Evolutionary conservation across 2,888 invertebrate species (phyloP), one percentile per base, ranked within the genome.

Genomic region (Anoplius nigerrimus): DNA sequence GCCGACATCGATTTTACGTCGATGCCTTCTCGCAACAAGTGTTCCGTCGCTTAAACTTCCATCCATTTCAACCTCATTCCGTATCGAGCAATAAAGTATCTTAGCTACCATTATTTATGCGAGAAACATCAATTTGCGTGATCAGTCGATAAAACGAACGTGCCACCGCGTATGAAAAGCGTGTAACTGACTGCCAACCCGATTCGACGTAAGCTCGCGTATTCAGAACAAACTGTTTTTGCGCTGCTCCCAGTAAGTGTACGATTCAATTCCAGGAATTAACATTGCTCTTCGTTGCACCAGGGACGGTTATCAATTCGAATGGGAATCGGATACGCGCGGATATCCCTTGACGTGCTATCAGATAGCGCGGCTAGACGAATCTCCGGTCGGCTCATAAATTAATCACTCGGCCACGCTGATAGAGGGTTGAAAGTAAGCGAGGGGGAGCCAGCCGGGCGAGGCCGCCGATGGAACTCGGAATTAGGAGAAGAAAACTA

Each of bases 381-480:
- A 76, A 72, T 78, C 70, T 76, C 74, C 64, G 72, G 76, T 67
- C 76, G 75, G 72, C 45, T 78, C 69, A 78, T 76, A 78, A 76
- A 78, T 78, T 74, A 77, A 66, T 75, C 73, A 66, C 66, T 62
- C 48, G 57, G 62, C 61, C 54, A 69, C 64, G 69, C 69, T 69
- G 71, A 78, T 78, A 67, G 75, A 71, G 71, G 71, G 63, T 61
- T 62, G 51, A 68, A 60, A 69, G 56, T 64, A 66, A 65, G 53
- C 18, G 54, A 46, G 63, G 21, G 63, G 21, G 68, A 68, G 75
- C 70, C 67, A 61, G 68, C 74, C n/a, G n/a, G n/a, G n/a, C n/a
- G n/a, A n/a, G n/a, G n/a, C n/a, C n/a, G n/a, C 68, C 43, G 71
- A 72, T 71, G 74, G 70, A 78, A 72, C 74, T 78, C 67, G 48